Evolutionary conservation across 2,113 vertebrate genomes (phyloP).

Genomic region (Grammatotria lemairii): DNA sequence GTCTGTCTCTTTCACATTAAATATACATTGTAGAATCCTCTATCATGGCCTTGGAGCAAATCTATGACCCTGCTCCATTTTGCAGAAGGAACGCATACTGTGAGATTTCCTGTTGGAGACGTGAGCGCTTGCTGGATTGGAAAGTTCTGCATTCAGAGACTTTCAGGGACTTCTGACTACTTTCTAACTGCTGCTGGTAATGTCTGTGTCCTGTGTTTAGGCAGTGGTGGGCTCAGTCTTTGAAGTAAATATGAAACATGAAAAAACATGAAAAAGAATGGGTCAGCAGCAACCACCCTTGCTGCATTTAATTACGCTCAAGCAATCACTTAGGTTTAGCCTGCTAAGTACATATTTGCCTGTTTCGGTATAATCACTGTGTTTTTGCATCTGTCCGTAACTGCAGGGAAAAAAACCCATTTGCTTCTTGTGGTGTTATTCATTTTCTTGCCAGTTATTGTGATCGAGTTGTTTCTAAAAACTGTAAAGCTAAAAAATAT

Average conservation of each 20-base stretch:
- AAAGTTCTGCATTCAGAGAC: background rate
- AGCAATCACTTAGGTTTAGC: background rate
- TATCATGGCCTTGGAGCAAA: background rate
- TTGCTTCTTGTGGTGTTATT: background rate
- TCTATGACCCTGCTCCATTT: background rate
- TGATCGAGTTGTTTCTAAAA: background rate
- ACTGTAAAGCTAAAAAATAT: background rate
- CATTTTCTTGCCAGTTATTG: background rate
- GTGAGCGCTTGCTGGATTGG: background rate
- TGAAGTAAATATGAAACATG: background rate
- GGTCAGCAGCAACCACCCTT: background rate
- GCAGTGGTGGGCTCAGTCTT: background rate
- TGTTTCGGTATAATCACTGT: background rate
- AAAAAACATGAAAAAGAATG: background rate
- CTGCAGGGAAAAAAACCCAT: fast-evolving
- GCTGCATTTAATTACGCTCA: background rate
- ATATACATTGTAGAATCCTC: background rate
- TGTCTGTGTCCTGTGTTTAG: background rate
- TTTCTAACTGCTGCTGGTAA: background rate
- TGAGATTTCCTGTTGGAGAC: background rate
- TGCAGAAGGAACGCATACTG: background rate
- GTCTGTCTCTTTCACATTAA: background rate
- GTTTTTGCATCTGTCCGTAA: background rate
- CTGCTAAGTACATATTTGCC: background rate
- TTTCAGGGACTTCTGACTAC: background rate